Conservation (phyloP, 2,113 vertebrate genomes). For the Grammomys dolichurus region DNA sequence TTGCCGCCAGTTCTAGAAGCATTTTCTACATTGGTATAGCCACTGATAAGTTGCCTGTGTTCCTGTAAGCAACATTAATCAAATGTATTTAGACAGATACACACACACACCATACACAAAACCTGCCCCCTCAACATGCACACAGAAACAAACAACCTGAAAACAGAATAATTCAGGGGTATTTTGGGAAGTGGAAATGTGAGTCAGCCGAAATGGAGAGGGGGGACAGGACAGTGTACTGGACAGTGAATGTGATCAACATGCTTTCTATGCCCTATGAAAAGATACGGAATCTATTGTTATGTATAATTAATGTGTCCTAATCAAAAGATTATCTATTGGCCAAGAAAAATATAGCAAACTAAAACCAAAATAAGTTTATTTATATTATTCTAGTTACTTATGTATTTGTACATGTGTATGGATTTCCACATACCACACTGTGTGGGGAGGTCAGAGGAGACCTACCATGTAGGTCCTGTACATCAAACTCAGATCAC, state of each 20-base stretch:
- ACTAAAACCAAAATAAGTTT: neutral
- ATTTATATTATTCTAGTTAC: neutral
- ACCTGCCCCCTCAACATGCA: no score
- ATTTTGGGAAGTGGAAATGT: neutral
- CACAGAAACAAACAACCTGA: neutral
- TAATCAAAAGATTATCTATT: neutral
- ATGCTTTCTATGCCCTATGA: neutral
- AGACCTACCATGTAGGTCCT: no score
- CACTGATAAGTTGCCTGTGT: neutral
- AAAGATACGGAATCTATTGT: neutral
- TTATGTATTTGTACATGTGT: neutral
- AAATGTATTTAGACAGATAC: neutral
- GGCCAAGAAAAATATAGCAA: neutral
- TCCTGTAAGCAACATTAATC: neutral
- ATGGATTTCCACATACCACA: neutral
- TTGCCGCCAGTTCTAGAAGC: neutral
- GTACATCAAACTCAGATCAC: neutral
- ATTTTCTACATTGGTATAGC: neutral
- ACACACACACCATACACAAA: neutral
- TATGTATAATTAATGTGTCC: neutral
- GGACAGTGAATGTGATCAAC: neutral
- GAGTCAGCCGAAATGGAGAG: no score
- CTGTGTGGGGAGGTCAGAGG: neutral
- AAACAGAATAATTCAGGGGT: neutral
- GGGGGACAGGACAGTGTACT: no score